Evolutionary conservation across 2,888 invertebrate genomes (phyloP), one percentile per base, ranked within the genome.

Genomic region (Trichogramma dendrolimi): DNA sequence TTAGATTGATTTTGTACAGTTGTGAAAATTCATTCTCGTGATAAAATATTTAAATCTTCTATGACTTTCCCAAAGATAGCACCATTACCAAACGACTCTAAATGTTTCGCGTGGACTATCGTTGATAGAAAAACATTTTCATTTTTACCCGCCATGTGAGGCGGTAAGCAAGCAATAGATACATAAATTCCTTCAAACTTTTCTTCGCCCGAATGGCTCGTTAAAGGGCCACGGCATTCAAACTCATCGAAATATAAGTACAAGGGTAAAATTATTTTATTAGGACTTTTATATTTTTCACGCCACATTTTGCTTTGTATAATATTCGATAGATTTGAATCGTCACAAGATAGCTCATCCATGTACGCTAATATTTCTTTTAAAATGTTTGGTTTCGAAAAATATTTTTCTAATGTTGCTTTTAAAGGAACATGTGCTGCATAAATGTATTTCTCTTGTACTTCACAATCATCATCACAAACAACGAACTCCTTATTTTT

Each of bases 351-450:
- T 43, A 65, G 54, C n/a, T 7, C 51, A 4, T 61, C 7, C 3
- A 11, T 44, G n/a, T 61, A 65, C 4, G 52, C n/a, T 11, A 55
- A 11, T 5, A 62, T 61, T 44, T 61, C 41, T 14, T 52, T 7
- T 39, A 52, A 61, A 4, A 52, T 7, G n/a, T 42, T 42, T 8
- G 41, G 41, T 10, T 8, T 54, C 8, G 8, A 7, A 14, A 53
- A 49, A 41, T 54, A 11, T 4, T 4, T 1, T 40, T 60, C 6
- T 51, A 67, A 58, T 7, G 62, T 65, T 4, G 11, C 11, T 50
- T 44, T 40, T n/a, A 68, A 49, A 5, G 66, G 58, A 53, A 67
- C 53, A 55, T 68, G 58, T 40, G 44, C 62, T 11, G 59, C 66
- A 43, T 65, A 60, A 40, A 66, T 49, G 10, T 27, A 27, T 56